Base-by-base conservation (phyloP, 2,797 vertebrate genomes). In the Morelia viridis region DNA sequence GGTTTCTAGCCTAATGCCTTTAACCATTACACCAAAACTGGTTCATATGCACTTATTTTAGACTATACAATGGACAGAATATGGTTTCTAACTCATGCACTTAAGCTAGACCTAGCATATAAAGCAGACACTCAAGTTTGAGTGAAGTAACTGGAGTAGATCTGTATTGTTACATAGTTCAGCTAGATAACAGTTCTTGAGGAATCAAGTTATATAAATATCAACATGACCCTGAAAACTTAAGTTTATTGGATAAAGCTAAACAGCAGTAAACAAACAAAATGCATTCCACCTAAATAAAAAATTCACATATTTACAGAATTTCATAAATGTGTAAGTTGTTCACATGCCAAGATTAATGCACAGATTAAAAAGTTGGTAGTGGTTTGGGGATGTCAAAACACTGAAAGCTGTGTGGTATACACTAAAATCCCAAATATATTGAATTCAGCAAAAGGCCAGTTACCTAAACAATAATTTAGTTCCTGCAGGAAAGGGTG, bases 301-400 rank as follows among this genome's bases (percentile, higher is more conserved):
- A 98, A 97, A 97, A 96, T 89, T 71, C 96, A 97, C 96, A 92
- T 98, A 98, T 99, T 98, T 99, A 99, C 98, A 99, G 97, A 98
- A 97, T 98, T 95, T 96, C 96, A 96, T 98, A 98, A 98, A 97
- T 96, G 96, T 94, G 88, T 95, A 96, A 94, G 95, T 97, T 97
- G 96, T 97, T 97, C 97, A 98, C 98, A 98, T 98, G 98, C 98
- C 98, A 96, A 97, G 97, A 97, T 97, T 97, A 98, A 98, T 97
- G 98, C 97, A 97, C 97, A 97, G 96, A 96, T 95, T 96, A 96
- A 96, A 92, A 94, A 96, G 93, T 85, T 64, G 94, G 95, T 96
- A 94, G 93, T 94, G 95, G 96, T 96, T 94, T 97, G 95, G 96
- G 95, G 96, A 94, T 97, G 96, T 97, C 96, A 92, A 95, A 96